phyloP scores from a whole-genome alignment of 1,140 invertebrate genomes.

The Scaptomyza montana region DNA sequence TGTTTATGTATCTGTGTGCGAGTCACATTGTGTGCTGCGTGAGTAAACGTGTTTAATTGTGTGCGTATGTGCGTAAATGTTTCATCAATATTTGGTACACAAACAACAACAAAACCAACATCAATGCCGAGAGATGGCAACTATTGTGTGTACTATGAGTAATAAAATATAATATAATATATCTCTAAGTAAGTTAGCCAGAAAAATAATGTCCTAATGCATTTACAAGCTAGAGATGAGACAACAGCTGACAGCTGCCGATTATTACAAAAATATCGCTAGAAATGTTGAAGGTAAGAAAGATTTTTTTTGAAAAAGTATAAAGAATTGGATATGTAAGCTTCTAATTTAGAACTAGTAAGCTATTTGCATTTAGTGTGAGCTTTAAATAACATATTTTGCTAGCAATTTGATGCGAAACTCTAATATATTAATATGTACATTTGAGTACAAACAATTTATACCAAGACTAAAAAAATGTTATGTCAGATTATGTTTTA shows the following conservation, averaged over 20 bases:
- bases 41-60: constrained; percentile 77
- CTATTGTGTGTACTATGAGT: constrained; percentile 38
- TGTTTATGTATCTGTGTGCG: constrained; percentile 30
- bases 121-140: constrained; percentile 51
- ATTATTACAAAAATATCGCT: constrained; percentile 6
- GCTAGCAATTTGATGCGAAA: too few relatives aligned
- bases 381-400: too few relatives aligned
- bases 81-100: constrained; percentile 76
- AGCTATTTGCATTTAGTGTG: too few relatives aligned
- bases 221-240: constrained; percentile 49
- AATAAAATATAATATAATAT: constrained; percentile 29
- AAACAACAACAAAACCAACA: constrained; percentile 61
- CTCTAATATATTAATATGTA: too few relatives aligned
- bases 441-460: too few relatives aligned
- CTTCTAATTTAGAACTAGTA: too few relatives aligned
- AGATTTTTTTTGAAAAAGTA: too few relatives aligned
- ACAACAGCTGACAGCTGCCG: neutral
- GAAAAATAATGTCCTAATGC: constrained; percentile 66
- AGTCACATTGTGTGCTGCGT: constrained; percentile 58
- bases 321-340: too few relatives aligned
- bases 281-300: too few relatives aligned
- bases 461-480: too few relatives aligned
- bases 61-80: constrained; percentile 79
- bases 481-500: too few relatives aligned
- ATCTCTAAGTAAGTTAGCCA: constrained; percentile 43